Evolutionary conservation across 2,888 invertebrate genomes (phyloP).

Genomic region (Congeria kusceri): DNA sequence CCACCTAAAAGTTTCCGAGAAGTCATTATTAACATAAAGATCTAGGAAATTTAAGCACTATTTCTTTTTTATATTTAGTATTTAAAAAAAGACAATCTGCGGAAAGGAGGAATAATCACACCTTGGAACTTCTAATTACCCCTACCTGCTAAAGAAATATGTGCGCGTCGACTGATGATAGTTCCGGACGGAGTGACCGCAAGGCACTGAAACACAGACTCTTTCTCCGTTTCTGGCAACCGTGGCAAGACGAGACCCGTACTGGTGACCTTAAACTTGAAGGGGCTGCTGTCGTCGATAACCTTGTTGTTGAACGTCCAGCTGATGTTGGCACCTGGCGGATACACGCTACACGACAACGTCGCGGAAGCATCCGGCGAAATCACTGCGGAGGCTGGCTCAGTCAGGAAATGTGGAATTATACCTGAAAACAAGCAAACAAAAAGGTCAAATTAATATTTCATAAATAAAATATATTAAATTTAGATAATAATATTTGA

Average conservation of each 20-base stretch:
- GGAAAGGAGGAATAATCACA: no score
- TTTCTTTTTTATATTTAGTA: neutral
- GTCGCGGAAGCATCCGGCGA: conserved; percentile 63
- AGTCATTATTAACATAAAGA: no score
- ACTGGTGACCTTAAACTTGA: conserved; percentile 63
- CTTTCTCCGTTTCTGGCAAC: conserved; percentile 55
- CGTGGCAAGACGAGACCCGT: conserved; percentile 60
- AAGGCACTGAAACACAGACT: conserved; percentile 66
- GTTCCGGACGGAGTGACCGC: conserved; percentile 60
- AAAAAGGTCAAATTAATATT: neutral
- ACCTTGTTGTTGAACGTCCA: conserved; percentile 68
- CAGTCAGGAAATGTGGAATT: conserved; percentile 64
- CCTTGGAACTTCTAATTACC: neutral
- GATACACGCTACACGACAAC: conserved; percentile 64
- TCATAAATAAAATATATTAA: no score
- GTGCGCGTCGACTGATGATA: conserved; percentile 62
- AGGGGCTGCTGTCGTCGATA: conserved; percentile 58
- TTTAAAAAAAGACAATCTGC: no score
- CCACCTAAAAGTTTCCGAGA: no score
- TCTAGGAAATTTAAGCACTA: no score
- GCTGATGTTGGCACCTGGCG: conserved; percentile 60
- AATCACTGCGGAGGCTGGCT: conserved; percentile 67
- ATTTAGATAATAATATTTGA: no score
- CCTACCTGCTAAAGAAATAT: conserved; percentile 71
- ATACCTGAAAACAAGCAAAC: conserved; percentile 61